These are phyloP conservation scores for Dicrurus megarhynchus DNA, from an alignment of 2,113 vertebrate species.

Conservation along the genomic window DNA sequence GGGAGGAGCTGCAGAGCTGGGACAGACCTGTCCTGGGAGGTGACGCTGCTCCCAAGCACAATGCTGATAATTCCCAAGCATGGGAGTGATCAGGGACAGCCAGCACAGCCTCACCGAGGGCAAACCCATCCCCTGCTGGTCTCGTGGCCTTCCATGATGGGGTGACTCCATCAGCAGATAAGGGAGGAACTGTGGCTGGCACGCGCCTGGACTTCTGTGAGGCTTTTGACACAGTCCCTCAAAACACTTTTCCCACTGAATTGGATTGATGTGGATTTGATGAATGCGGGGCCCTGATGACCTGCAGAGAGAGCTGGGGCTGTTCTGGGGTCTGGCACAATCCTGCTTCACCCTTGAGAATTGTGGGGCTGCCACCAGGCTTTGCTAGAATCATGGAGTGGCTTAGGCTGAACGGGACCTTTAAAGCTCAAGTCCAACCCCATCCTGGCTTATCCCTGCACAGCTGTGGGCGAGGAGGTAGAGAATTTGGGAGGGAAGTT, in stretches of 20 bases:
- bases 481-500: background rate
- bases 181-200: background rate
- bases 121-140: background rate
- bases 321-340: background rate
- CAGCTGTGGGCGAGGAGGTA: background rate
- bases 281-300: background rate
- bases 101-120: accelerated
- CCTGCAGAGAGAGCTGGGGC: background rate
- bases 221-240: background rate
- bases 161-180: background rate
- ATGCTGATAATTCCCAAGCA: background rate
- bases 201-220: background rate
- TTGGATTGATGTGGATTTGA: background rate
- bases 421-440: background rate
- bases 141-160: accelerated
- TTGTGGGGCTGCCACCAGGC: background rate
- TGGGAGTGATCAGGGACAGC: background rate
- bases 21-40: background rate
- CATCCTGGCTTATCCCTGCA: no score
- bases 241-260: background rate
- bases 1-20: background rate
- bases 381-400: background rate
- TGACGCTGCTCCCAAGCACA: background rate
- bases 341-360: background rate
- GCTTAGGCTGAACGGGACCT: background rate